phyloP scores from a whole-genome alignment of 2,888 invertebrate genomes.

The Julus scandinavius region DNA sequence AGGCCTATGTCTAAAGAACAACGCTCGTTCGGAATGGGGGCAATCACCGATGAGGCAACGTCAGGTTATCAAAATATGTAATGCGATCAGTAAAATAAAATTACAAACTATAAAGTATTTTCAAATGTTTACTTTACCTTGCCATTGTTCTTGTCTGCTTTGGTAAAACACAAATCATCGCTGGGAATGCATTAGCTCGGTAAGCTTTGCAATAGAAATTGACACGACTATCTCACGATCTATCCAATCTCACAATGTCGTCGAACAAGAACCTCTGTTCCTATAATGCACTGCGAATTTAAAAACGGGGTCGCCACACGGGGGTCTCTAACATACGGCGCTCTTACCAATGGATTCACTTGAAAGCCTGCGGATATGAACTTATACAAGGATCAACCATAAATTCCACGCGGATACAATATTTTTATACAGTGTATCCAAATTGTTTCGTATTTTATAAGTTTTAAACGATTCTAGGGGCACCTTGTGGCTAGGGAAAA shows the following conservation, averaged over 20 bases:
- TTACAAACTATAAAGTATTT: background rate
- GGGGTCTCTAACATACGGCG: background rate
- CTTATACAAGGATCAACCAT: no score
- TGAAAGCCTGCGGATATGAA: no score
- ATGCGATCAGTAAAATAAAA: background rate
- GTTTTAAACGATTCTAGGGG: no score
- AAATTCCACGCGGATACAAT: no score
- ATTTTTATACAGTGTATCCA: no score
- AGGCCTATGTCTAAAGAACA: background rate
- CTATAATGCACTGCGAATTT: background rate
- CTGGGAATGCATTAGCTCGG: background rate
- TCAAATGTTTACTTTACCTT: background rate
- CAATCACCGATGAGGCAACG: conserved; percentile 6
- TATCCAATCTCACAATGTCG: background rate
- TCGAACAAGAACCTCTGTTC: background rate
- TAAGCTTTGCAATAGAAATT: background rate
- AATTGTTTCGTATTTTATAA: no score
- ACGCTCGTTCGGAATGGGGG: background rate
- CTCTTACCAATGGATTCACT: background rate
- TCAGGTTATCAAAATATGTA: background rate
- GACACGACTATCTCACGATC: background rate
- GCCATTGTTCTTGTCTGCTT: conserved; percentile 2
- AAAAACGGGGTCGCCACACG: background rate
- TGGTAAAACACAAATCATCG: conserved; percentile 11
- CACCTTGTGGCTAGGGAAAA: no score